phyloP scores from a whole-genome alignment of 92 coral and sea anemone genomes.

The Epizoanthus rinbou region DNA sequence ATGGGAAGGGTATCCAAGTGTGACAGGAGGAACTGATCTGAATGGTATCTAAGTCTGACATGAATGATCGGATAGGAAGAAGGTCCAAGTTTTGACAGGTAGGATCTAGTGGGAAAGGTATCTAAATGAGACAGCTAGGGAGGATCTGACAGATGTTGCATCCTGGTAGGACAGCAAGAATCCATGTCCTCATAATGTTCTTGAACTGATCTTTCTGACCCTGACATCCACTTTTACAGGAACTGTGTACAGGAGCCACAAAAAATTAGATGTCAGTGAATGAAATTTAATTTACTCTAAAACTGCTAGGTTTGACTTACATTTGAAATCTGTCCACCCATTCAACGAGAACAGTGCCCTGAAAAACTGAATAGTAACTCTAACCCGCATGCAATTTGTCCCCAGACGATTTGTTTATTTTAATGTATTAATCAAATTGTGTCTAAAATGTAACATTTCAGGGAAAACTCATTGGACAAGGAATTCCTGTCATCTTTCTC shows the following conservation, averaged over 20 bases:
- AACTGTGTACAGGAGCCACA: no score
- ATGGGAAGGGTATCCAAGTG: no score
- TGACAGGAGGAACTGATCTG: background rate
- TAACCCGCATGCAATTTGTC: background rate
- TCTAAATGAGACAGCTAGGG: background rate
- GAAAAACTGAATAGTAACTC: no score
- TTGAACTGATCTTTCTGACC: no score
- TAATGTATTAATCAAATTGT: background rate
- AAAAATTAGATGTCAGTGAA: no score
- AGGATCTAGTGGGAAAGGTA: background rate
- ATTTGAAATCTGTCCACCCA: no score
- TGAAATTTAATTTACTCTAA: no score
- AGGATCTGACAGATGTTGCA: background rate
- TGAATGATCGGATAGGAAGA: background rate
- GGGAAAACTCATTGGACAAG: constrained; percentile 64
- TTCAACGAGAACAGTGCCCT: no score
- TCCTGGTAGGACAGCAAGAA: background rate
- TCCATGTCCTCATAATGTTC: no score
- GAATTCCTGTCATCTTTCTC: constrained; percentile 64
- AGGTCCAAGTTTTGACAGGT: background rate
- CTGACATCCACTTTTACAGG: no score
- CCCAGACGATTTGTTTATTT: background rate
- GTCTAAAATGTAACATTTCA: constrained; percentile 20
- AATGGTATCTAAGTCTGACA: background rate
- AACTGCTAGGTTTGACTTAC: background rate